These are phyloP conservation scores for Trypoxylon attenuatum DNA, from an alignment of 2,888 invertebrate genomes.

Conservation along the genomic window DNA sequence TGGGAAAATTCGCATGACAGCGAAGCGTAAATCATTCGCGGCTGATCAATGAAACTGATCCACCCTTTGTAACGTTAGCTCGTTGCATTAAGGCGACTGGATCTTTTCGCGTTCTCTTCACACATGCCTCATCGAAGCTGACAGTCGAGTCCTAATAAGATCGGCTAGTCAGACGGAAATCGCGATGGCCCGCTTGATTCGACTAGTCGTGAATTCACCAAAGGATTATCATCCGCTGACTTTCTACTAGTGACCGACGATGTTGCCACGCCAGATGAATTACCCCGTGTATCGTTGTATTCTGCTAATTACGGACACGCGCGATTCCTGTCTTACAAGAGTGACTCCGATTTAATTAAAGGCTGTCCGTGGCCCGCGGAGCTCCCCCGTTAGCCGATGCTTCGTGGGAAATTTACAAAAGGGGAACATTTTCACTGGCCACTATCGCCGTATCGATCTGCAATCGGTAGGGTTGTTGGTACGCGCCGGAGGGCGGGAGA, in stretches of 20 bases:
- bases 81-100: slow-evolving; percentile 27
- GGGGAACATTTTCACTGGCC: slow-evolving; percentile 34
- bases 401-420: not conserved
- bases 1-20: slow-evolving; percentile 49
- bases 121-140: slow-evolving; percentile 12
- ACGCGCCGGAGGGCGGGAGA: not conserved
- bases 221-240: slow-evolving; percentile 17
- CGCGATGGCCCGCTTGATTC: slow-evolving; percentile 14
- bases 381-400: too few species aligned
- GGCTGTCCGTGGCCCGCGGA: not conserved
- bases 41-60: slow-evolving; percentile 43
- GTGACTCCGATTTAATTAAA: not conserved
- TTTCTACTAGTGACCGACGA: too few species aligned
- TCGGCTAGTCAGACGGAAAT: slow-evolving; percentile 41
- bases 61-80: slow-evolving; percentile 47
- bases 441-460: slow-evolving; percentile 22
- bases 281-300: too few species aligned
- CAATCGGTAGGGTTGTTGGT: slow-evolving; percentile 18
- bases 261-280: too few species aligned
- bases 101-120: slow-evolving; percentile 22
- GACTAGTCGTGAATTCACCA: slow-evolving; percentile 38
- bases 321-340: too few species aligned
- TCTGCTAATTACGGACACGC: too few species aligned
- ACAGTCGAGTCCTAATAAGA: slow-evolving; percentile 21
- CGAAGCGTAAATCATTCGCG: slow-evolving; percentile 34